Base-by-base conservation (phyloP, 2,888 invertebrate genomes). In the Metopia argyrocephala region DNA sequence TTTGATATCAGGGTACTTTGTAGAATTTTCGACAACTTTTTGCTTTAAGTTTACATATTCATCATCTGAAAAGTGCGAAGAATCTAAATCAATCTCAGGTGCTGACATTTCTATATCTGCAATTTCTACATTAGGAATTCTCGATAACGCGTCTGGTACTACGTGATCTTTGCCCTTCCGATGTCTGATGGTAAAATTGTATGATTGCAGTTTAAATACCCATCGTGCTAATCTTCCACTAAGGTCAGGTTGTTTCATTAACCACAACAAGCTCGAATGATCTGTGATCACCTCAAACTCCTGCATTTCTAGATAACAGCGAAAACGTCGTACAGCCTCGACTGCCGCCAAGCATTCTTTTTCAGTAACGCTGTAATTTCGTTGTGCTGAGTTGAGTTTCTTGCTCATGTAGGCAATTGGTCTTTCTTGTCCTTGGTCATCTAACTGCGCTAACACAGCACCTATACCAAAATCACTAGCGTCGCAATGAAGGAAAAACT, bases 71-170 rank as follows among this genome's bases (percentile, higher is more conserved):
- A 80, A 83, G 5, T 66, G 46, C 6, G 21, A 45, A n/a, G n/a
- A n/a, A n/a, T n/a, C n/a, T n/a, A n/a, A n/a, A n/a, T n/a, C n/a
- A n/a, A n/a, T n/a, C n/a, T 82, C 70, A 0, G 71, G 50, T 20
- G 54, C 52, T 4, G 50, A n/a, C 0, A 38, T 18, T 18, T 75
- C 73, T 1, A 74, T 3, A 1, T n/a, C 31, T 5, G 74, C 64
- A 1, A 79, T 7, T 0, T 83, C 78, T 0, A 64, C 68, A 0
- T 18, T 21, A n/a, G 62, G 64, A 6, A 79, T 78, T 15, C 85
- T 50, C 4, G 85, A 85, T 0, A 85, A 25, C 1, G 85, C 84
- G 65, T 87, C 87, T 0, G 87, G 85, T 0, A 87, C 85, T 9
- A 84, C 66, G 69, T 86, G 82, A 2, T 76, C 57, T 7, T 68